Conservation (phyloP, 1,140 invertebrate species). For the Amyelois transitella region DNA sequence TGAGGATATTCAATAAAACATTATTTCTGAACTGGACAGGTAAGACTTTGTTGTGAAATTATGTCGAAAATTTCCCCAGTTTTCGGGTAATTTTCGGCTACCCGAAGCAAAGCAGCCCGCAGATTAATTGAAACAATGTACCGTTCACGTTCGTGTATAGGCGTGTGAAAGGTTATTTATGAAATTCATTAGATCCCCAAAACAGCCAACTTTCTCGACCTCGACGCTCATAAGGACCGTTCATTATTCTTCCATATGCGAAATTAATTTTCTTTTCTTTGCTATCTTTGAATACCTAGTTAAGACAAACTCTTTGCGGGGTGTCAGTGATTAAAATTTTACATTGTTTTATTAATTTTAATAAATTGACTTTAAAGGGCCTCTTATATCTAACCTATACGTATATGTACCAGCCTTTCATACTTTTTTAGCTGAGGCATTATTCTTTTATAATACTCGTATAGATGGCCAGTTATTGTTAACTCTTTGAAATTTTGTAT, state of each 20-base stretch:
- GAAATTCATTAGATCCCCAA: slow-evolving; percentile 24
- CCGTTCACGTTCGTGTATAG: slow-evolving; percentile 10
- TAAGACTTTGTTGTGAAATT: background rate
- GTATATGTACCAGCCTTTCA: too few relatives aligned
- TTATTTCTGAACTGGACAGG: background rate
- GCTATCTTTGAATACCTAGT: background rate
- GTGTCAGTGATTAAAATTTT: too few relatives aligned
- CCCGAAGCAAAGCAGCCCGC: background rate
- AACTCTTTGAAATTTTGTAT: too few relatives aligned
- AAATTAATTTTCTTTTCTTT: background rate
- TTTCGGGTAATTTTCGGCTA: background rate
- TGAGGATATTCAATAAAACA: background rate
- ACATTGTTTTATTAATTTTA: too few relatives aligned
- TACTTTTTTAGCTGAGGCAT: too few relatives aligned
- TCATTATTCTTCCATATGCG: background rate
- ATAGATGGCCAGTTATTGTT: too few relatives aligned
- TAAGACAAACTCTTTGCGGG: too few relatives aligned
- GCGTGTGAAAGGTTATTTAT: slow-evolving; percentile 21
- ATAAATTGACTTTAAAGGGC: too few relatives aligned
- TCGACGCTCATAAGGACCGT: background rate
- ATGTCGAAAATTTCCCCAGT: slow-evolving; percentile 3
- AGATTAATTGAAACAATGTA: slow-evolving; percentile 26
- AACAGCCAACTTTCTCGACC: background rate
- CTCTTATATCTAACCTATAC: too few relatives aligned
- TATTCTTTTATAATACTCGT: too few relatives aligned